Percentiles rank a stretch among this genome's conserved stretches.
These are phyloP conservation scores for Tenodera sinensis DNA, from an alignment of 2,888 invertebrate species.

Conservation along the genomic window DNA sequence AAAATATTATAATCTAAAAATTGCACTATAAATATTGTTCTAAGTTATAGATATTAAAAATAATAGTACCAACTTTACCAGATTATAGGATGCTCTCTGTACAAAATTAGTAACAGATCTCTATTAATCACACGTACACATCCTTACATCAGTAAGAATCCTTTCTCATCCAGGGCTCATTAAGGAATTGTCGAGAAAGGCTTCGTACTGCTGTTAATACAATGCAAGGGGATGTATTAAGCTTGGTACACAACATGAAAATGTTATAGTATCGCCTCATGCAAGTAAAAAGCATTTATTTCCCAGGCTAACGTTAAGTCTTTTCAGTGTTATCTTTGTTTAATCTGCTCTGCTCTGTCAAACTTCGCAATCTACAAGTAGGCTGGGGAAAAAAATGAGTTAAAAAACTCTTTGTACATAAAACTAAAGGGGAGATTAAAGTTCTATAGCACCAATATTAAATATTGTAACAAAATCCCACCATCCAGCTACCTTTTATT, in stretches of 20 bases:
- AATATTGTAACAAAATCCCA: no score
- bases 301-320: no score
- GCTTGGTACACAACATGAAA: not conserved
- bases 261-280: not conserved
- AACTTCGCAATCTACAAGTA: no score
- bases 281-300: no score
- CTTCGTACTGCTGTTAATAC: not conserved
- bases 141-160: not conserved
- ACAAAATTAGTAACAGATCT: not conserved
- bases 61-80: no score
- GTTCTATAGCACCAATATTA: no score
- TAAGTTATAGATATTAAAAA: not conserved
- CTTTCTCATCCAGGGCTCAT: not conserved
- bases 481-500: no score
- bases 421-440: no score
- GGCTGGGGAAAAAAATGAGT: no score
- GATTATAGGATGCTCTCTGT: not conserved
- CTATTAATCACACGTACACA: not conserved
- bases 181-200: not conserved
- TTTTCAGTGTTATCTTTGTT: not conserved
- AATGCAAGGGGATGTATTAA: not conserved
- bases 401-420: no score
- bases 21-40: not conserved
- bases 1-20: not conserved
- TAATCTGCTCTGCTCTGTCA: not conserved